Percentiles rank a stretch among this genome's conserved stretches.
Evolutionary conservation across 2,113 vertebrate genomes (phyloP).

Genomic region (Hypomesus transpacificus): DNA sequence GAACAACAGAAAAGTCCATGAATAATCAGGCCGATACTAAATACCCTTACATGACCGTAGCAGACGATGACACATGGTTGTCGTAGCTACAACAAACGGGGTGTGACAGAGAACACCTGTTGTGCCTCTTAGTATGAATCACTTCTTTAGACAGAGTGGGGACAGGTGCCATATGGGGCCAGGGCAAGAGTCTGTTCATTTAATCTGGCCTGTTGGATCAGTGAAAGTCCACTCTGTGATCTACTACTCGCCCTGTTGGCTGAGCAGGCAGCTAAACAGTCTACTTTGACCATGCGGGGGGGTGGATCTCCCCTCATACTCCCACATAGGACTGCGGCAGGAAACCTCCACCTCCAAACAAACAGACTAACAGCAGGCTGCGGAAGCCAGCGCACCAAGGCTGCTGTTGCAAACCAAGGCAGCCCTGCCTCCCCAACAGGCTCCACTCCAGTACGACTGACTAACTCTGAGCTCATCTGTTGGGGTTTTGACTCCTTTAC

Average conservation of each 20-base stretch:
- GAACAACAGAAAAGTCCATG: neutral
- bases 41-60: neutral
- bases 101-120: slow-evolving; percentile 42
- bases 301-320: slow-evolving; percentile 26
- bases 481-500: neutral
- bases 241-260: slow-evolving; percentile 26
- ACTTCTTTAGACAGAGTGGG: slow-evolving; percentile 20
- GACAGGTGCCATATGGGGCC: slow-evolving; percentile 46
- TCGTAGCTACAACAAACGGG: neutral
- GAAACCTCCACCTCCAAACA: slow-evolving; percentile 32
- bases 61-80: neutral
- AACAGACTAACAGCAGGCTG: slow-evolving; percentile 24
- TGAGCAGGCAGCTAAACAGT: slow-evolving; percentile 40
- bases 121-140: slow-evolving; percentile 34
- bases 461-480: slow-evolving; percentile 56
- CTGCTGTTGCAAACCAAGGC: slow-evolving; percentile 5
- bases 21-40: neutral
- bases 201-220: slow-evolving; percentile 43
- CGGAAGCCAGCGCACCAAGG: slow-evolving; percentile 38
- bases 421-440: slow-evolving; percentile 17
- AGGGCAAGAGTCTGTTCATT: slow-evolving; percentile 1
- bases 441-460: slow-evolving; percentile 32
- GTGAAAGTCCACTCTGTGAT: slow-evolving; percentile 48
- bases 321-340: slow-evolving; percentile 36
- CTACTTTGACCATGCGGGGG: slow-evolving; percentile 49